Percentiles rank a stretch among this genome's conserved stretches.
These are phyloP conservation scores for Nipponia nippon DNA, from an alignment of 2,113 vertebrate species.

Conservation along the genomic window DNA sequence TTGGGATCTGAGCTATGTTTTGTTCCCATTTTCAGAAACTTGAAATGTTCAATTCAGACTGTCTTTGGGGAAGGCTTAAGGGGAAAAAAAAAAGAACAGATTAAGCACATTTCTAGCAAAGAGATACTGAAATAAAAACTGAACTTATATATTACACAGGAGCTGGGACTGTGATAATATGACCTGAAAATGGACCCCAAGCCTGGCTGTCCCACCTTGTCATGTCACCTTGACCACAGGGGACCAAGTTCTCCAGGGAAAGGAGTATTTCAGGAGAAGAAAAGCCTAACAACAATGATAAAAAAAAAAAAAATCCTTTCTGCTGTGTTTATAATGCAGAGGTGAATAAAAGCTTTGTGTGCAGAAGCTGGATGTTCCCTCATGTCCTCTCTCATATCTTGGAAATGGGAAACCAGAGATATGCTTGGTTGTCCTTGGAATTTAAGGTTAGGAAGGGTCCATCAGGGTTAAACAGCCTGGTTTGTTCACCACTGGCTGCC, in stretches of 20 bases:
- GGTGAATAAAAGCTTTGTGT: neutral
- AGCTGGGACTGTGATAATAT: neutral
- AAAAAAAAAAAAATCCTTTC: neutral
- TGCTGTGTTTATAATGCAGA: neutral
- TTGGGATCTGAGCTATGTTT: neutral
- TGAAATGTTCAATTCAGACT: neutral
- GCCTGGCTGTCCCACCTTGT: neutral
- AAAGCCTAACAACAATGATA: fast-evolving
- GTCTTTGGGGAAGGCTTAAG: neutral
- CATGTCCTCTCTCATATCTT: too few species aligned
- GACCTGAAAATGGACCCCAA: neutral
- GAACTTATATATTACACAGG: neutral
- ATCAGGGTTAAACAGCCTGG: neutral
- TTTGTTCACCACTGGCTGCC: neutral
- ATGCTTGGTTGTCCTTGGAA: neutral
- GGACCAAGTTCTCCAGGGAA: neutral
- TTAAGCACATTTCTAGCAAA: neutral
- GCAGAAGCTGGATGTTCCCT: neutral
- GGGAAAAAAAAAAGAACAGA: fast-evolving
- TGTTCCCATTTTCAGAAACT: neutral
- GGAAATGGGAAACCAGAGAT: neutral
- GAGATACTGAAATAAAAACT: neutral
- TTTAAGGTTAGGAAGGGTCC: neutral
- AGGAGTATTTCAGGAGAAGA: neutral
- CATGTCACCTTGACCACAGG: neutral